Evolutionary conservation across 2,113 vertebrate species (phyloP).

Genomic region (Hippocampus comes): DNA sequence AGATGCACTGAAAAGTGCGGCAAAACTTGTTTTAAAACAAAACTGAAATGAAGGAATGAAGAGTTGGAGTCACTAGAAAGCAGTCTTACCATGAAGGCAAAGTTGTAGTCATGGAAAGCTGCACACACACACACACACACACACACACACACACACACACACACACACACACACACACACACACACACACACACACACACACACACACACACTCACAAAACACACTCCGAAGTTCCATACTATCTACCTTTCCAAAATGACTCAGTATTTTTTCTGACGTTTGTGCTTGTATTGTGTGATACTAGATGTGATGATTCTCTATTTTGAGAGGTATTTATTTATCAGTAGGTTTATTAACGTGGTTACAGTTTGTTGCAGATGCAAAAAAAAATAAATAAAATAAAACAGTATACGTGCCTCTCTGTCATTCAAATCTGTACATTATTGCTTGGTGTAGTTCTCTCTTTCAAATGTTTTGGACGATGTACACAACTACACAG

Average conservation of each 20-base stretch:
- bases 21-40: not conserved
- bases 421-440: not conserved
- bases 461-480: not conserved
- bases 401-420: not conserved
- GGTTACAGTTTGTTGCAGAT: not conserved
- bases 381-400: not conserved
- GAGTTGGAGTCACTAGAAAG: not conserved
- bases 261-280: not conserved
- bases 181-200: no score
- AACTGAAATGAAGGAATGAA: not conserved
- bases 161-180: no score
- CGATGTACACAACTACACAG: not conserved
- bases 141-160: no score
- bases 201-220: no score
- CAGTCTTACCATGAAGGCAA: not conserved
- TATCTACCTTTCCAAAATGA: not conserved
- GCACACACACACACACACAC: no score
- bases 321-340: not conserved
- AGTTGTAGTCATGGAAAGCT: not conserved
- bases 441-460: not conserved
- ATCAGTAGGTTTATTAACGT: not conserved
- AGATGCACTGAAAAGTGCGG: slow-evolving; percentile 18
- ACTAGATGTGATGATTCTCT: not conserved
- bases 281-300: not conserved
- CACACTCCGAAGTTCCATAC: no score